These are phyloP conservation scores for Basileuterus tristriatus DNA, from an alignment of 2,797 vertebrate genomes.

Conservation along the genomic window DNA sequence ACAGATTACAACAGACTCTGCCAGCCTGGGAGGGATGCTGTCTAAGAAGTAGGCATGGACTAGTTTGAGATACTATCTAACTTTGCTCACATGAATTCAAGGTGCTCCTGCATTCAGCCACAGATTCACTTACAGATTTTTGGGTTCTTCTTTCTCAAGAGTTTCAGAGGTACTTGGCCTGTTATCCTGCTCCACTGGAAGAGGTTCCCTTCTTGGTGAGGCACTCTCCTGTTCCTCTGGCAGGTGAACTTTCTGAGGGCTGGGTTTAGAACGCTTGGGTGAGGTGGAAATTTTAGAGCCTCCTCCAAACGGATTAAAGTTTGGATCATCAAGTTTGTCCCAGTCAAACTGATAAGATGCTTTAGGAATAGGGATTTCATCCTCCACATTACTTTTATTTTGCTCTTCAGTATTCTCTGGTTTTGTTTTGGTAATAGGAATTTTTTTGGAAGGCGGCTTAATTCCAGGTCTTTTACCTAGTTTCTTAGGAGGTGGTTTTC, in stretches of 20 bases:
- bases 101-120: not conserved
- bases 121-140: constrained; percentile 54
- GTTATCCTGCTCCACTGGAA: not conserved
- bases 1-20: not conserved
- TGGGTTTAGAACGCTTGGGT: not conserved
- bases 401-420: not conserved
- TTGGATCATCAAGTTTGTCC: constrained; percentile 81
- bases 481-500: constrained; percentile 77
- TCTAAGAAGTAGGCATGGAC: not conserved
- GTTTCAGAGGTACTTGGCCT: not conserved
- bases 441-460: constrained; percentile 72
- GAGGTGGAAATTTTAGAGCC: constrained; percentile 72
- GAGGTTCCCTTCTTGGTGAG: not conserved
- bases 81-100: not conserved
- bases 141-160: not conserved
- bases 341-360: constrained; percentile 77
- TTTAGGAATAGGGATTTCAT: constrained; percentile 43
- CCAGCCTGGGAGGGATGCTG: fast-evolving
- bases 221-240: not conserved
- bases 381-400: not conserved
- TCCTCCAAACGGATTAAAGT: constrained; percentile 81
- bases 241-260: not conserved
- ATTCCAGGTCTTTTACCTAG: constrained; percentile 75
- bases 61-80: not conserved
- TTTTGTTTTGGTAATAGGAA: not conserved